phyloP scores from a whole-genome alignment of 2,113 vertebrate species.

The Pomatorhinus ruficollis region DNA sequence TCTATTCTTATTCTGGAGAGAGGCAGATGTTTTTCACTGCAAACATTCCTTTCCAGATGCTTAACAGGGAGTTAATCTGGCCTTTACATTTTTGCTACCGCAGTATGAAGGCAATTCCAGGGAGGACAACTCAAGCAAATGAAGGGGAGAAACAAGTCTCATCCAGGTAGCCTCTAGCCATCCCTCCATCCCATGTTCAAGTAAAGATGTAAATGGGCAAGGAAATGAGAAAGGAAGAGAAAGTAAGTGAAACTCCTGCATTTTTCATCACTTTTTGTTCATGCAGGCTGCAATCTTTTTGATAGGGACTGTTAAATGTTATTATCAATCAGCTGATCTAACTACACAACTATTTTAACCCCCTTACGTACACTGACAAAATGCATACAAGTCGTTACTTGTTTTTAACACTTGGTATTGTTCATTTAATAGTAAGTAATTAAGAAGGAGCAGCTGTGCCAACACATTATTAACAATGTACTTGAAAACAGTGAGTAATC shows the following conservation, averaged over 20 bases:
- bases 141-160: not conserved
- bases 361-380: not conserved
- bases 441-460: not conserved
- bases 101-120: not conserved
- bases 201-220: not conserved
- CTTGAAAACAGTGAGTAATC: not conserved
- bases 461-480: not conserved
- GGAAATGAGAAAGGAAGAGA: not conserved
- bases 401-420: not conserved
- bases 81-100: not conserved
- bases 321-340: not conserved
- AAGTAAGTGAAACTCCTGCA: not conserved
- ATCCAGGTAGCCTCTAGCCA: not conserved
- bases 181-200: not conserved
- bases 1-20: not conserved
- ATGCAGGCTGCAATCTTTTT: not conserved
- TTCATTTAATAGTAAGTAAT: not conserved
- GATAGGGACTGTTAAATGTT: not conserved
- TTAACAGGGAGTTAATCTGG: not conserved
- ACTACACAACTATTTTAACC: not conserved
- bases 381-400: not conserved
- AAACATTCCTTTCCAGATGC: not conserved
- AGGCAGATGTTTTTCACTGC: not conserved
- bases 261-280: not conserved
- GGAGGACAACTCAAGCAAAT: not conserved